Evolutionary conservation across 2,113 vertebrate genomes (phyloP).

Genomic region (Numenius arquata): DNA sequence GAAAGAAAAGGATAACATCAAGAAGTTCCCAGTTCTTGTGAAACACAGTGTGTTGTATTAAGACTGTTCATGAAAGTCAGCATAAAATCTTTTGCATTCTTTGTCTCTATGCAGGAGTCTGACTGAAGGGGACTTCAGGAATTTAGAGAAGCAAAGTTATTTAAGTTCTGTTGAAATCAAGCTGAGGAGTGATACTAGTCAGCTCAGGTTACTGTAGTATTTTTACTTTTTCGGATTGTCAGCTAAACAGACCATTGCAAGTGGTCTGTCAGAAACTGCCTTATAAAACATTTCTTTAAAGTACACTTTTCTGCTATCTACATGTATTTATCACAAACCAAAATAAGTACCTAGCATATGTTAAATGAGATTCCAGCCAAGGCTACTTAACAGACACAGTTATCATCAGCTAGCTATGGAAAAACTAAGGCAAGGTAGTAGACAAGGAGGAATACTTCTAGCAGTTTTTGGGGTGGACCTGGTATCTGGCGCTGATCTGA

Average conservation of each 20-base stretch:
- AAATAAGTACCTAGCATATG: background rate
- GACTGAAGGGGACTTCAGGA: background rate
- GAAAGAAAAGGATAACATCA: background rate
- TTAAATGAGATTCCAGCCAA: background rate
- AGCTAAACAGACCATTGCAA: background rate
- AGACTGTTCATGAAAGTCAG: background rate
- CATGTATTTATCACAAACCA: background rate
- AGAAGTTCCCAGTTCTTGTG: background rate
- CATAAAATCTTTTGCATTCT: background rate
- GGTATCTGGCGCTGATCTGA: background rate
- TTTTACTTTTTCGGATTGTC: background rate
- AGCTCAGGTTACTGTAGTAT: background rate
- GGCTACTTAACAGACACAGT: background rate
- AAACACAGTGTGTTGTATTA: background rate
- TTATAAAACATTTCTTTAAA: background rate
- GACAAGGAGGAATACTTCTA: background rate
- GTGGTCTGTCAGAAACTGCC: background rate
- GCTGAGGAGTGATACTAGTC: background rate
- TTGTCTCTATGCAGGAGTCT: background rate
- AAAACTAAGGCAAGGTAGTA: background rate
- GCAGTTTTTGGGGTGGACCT: background rate
- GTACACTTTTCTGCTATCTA: background rate
- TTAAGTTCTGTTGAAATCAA: background rate
- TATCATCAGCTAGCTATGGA: background rate
- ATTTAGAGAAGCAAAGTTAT: background rate